phyloP scores from a whole-genome alignment of 2,888 invertebrate species.

The Tetramorium bicarinatum region DNA sequence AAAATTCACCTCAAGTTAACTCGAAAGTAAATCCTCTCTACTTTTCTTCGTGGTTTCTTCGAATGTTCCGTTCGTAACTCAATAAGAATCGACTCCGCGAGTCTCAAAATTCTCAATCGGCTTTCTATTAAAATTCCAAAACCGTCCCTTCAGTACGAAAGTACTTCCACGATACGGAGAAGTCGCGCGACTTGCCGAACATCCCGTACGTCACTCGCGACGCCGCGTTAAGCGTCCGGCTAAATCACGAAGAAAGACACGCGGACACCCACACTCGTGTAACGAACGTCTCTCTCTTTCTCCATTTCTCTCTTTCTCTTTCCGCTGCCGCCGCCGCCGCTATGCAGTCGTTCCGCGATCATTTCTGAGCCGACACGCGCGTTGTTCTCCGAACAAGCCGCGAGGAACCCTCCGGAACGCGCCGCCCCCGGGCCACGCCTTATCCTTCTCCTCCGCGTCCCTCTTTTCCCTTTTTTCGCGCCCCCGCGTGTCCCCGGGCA shows the following conservation, averaged over 20 bases:
- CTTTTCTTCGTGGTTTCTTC: not conserved
- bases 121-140: conserved; percentile 17
- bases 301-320: conserved; percentile 3
- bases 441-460: conserved; percentile 53
- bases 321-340: not conserved
- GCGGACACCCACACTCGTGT: conserved; percentile 6
- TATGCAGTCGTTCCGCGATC: conserved; percentile 48
- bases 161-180: not conserved
- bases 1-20: conserved; percentile 6
- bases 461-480: conserved; percentile 52
- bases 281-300: not conserved
- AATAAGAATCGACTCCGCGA: conserved; percentile 24
- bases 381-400: conserved; percentile 49
- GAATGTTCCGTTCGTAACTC: not conserved
- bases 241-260: conserved; percentile 54
- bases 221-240: conserved; percentile 47
- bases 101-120: conserved; percentile 24
- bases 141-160: not conserved
- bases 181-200: conserved; percentile 32
- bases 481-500: conserved; percentile 43
- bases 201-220: conserved; percentile 43
- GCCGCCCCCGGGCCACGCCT: conserved; percentile 57
- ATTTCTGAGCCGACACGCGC: conserved; percentile 53
- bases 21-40: not conserved
- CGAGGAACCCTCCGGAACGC: conserved; percentile 49